A percentile compares a stretch with the other conserved stretches of the same genome.
Evolutionary conservation across 2,797 vertebrate genomes (phyloP).

Genomic region (Petrocephalus sullivani): DNA sequence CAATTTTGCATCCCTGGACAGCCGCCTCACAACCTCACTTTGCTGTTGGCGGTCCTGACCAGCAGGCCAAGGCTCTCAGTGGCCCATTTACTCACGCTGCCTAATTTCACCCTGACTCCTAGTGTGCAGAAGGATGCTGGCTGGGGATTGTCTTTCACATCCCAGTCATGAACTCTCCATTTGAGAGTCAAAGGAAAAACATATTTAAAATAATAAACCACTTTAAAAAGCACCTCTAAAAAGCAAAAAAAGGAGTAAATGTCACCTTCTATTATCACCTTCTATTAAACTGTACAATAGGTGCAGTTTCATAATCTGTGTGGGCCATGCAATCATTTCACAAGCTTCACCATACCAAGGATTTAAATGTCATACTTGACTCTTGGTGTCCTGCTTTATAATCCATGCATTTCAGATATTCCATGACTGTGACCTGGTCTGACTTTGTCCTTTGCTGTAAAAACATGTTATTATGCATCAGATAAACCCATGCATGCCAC

Average conservation of each 20-base stretch:
- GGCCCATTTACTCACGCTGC: not conserved
- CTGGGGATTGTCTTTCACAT: not conserved
- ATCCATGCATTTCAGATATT: not conserved
- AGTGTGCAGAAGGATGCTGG: not conserved
- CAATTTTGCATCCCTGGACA: not conserved
- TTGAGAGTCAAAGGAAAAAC: not conserved
- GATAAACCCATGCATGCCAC: not conserved
- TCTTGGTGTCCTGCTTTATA: not conserved
- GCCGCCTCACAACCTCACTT: not conserved
- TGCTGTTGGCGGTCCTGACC: not conserved
- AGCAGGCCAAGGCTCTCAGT: not conserved
- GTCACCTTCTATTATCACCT: not conserved
- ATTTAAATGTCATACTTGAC: not conserved
- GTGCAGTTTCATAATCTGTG: not conserved
- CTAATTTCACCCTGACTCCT: not conserved
- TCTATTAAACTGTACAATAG: no score
- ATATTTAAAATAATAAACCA: not conserved
- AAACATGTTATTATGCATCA: not conserved
- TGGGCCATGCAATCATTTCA: not conserved
- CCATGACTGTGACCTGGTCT: not conserved
- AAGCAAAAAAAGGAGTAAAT: not conserved
- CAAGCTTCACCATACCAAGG: not conserved
- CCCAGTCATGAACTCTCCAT: not conserved
- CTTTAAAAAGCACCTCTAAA: not conserved
- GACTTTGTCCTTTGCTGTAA: not conserved